Conservation (phyloP, 2,797 vertebrate genomes). For the Myoxocephalus aenaeus region DNA sequence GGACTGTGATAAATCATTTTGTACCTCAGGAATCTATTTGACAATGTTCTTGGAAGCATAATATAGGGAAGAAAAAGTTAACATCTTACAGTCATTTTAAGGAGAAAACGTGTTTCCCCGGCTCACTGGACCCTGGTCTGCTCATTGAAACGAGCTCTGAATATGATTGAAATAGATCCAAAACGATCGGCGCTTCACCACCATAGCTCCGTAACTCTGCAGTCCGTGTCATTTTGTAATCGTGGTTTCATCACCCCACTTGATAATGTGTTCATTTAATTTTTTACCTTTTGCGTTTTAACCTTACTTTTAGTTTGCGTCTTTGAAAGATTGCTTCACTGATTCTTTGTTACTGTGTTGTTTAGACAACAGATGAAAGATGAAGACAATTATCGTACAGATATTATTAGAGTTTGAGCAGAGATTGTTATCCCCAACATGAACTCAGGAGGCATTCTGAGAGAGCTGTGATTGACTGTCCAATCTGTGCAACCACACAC, state of each 20-base stretch:
- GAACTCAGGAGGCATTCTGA: slow-evolving; percentile 31
- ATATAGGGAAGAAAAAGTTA: neutral
- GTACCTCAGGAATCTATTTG: neutral
- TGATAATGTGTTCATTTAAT: neutral
- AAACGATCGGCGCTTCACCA: neutral
- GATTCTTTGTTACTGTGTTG: neutral
- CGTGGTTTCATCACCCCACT: neutral
- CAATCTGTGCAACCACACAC: slow-evolving; percentile 31
- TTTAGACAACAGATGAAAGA: slow-evolving; percentile 2
- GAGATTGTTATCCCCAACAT: slow-evolving; percentile 16
- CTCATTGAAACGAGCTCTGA: slow-evolving; percentile 1
- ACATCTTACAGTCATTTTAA: neutral
- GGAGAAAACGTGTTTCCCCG: neutral
- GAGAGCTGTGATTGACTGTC: slow-evolving; percentile 44
- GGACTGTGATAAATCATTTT: slow-evolving; percentile 10
- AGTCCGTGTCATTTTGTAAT: neutral
- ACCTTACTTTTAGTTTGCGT: neutral
- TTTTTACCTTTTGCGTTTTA: neutral
- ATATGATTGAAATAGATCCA: neutral
- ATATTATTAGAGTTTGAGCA: slow-evolving; percentile 18
- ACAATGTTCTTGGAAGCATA: neutral
- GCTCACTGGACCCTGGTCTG: neutral
- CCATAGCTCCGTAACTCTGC: neutral
- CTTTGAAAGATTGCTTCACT: neutral
- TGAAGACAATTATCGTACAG: neutral